Evolutionary conservation across 2,797 vertebrate species (phyloP).

Genomic region (Bovichtus diacanthus): DNA sequence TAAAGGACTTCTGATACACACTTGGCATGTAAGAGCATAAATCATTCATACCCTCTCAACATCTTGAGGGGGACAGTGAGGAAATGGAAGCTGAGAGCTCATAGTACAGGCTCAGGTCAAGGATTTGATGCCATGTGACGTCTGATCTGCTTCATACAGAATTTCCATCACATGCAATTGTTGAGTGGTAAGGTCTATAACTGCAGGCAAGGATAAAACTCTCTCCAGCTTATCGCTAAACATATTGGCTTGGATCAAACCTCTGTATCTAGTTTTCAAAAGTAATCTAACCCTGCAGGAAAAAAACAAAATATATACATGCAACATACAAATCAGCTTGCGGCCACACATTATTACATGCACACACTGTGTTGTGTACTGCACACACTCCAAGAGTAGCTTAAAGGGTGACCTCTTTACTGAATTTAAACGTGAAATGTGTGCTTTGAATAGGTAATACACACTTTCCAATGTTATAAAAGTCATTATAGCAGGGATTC

Average conservation of each 20-base stretch:
- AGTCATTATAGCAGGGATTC: neutral
- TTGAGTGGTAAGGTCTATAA: slow-evolving; percentile 57
- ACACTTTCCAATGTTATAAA: neutral
- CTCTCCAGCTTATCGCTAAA: slow-evolving; percentile 56
- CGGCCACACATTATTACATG: slow-evolving; percentile 12
- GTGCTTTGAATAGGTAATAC: neutral
- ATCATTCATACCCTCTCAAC: slow-evolving; percentile 51
- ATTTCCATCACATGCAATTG: slow-evolving; percentile 49
- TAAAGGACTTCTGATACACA: slow-evolving; percentile 37
- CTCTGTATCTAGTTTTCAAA: slow-evolving; percentile 51
- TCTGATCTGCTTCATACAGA: slow-evolving; percentile 61
- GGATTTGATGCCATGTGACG: slow-evolving; percentile 56
- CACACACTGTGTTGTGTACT: slow-evolving; percentile 11
- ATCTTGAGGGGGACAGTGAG: slow-evolving; percentile 41
- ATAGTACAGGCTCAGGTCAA: slow-evolving; percentile 59
- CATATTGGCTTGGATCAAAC: slow-evolving; percentile 58
- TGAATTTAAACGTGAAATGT: neutral
- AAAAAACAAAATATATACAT: slow-evolving; percentile 37
- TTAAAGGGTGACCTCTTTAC: neutral
- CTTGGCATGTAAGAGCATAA: slow-evolving; percentile 46
- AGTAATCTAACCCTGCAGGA: slow-evolving; percentile 57
- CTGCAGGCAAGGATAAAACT: slow-evolving; percentile 68
- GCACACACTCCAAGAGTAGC: neutral
- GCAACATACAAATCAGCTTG: slow-evolving; percentile 50
- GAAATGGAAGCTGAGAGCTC: slow-evolving; percentile 54